These are phyloP conservation scores for Erythrolamprus reginae DNA, from an alignment of 2,113 vertebrate genomes.

Conservation along the genomic window DNA sequence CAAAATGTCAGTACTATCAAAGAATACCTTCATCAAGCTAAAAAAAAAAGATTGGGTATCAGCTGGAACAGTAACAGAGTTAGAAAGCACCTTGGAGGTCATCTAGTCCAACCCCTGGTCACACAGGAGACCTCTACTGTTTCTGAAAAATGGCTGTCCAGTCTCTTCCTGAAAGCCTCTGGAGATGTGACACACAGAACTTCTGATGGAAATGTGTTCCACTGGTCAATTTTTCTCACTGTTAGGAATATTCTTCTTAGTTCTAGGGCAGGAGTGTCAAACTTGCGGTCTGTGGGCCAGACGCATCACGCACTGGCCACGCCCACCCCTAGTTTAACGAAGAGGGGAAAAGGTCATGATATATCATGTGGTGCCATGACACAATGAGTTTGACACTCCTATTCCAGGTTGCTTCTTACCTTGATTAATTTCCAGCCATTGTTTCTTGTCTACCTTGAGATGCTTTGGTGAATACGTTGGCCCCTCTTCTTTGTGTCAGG, in stretches of 20 bases:
- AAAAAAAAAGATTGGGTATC: not conserved
- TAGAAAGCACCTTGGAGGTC: not conserved
- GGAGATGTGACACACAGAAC: not conserved
- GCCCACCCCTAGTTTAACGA: no score
- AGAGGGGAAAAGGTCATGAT: no score
- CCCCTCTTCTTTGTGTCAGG: not conserved
- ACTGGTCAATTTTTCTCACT: not conserved
- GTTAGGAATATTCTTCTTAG: not conserved
- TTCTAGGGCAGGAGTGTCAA: not conserved
- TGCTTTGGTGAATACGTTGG: not conserved
- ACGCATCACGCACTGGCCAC: no score
- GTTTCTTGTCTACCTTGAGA: not conserved
- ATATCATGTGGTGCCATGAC: rapidly evolving
- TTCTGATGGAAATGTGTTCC: not conserved
- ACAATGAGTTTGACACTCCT: no score
- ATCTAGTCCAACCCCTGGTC: not conserved
- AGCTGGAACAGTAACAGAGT: not conserved
- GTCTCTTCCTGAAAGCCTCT: not conserved
- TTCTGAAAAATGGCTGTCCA: not conserved
- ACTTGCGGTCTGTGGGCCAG: no score
- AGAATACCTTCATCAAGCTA: not conserved
- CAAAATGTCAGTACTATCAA: not conserved
- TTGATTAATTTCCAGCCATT: not conserved
- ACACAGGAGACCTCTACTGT: not conserved
- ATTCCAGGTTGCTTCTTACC: not conserved